Conservation (phyloP, 30 jellyfish, hydroid and myxozoan genomes). For the Chrysaora quinquecirrha region DNA sequence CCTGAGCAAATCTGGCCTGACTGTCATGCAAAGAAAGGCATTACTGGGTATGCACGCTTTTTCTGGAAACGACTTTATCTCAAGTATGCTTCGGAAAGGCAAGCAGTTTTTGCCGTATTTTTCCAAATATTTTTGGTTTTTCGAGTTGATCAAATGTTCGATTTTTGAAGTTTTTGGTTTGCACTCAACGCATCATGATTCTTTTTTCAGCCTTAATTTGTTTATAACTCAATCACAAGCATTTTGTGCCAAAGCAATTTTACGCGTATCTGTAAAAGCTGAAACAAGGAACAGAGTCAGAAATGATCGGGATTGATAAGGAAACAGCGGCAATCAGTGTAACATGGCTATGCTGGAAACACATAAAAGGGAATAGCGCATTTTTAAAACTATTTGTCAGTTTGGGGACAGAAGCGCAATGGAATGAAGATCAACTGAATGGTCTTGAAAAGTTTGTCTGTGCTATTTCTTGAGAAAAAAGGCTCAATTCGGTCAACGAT, state of each 20-base stretch:
- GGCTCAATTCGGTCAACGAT: conserved; percentile 37
- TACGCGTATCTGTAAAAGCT: no score
- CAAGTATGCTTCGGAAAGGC: conserved; percentile 61
- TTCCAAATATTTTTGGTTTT: no score
- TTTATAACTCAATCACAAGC: no score
- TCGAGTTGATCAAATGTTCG: no score
- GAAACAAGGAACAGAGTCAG: no score
- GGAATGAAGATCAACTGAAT: conserved; percentile 13
- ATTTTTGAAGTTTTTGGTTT: no score
- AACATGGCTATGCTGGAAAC: conserved; percentile 57
- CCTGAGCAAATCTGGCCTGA: neutral
- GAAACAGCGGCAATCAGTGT: no score
- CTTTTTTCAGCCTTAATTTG: no score
- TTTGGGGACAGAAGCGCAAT: conserved; percentile 29
- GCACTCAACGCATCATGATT: no score
- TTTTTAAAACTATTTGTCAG: conserved; percentile 45
- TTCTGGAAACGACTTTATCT: conserved; percentile 42
- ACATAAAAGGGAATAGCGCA: conserved; percentile 24
- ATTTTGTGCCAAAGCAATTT: no score
- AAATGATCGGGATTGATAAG: no score
- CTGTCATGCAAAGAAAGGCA: neutral
- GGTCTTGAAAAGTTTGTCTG: conserved; percentile 21
- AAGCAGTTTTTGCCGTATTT: conserved; percentile 42
- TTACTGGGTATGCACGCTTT: conserved; percentile 7
- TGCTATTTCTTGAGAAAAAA: neutral